phyloP scores from a whole-genome alignment of 1,140 invertebrate species.

The Phocides pigmalion region DNA sequence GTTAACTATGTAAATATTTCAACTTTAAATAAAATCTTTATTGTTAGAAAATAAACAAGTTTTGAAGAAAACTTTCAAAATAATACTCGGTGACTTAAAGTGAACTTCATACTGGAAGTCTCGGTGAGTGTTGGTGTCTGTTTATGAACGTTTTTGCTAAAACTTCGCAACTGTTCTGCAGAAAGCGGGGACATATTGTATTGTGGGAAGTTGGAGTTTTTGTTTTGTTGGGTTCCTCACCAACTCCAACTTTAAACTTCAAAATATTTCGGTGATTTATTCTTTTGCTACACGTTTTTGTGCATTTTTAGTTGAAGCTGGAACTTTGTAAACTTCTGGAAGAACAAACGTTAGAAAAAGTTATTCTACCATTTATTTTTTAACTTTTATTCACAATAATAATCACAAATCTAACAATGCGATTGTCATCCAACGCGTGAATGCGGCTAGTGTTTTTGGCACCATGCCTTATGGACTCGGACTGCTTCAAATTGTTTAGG shows the following conservation, averaged over 20 bases:
- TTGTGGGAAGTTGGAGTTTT: background rate
- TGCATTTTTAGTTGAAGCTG: no score
- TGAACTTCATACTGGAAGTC: constrained; percentile 12
- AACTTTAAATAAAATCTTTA: background rate
- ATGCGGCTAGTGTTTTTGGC: no score
- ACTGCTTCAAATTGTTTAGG: no score
- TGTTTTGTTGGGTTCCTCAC: background rate
- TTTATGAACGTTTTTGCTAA: constrained; percentile 11
- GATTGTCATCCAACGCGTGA: no score
- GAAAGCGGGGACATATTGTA: constrained; percentile 9
- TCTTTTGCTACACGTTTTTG: no score
- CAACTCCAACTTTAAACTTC: background rate
- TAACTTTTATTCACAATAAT: no score
- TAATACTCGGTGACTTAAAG: constrained; percentile 5
- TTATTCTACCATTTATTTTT: no score
- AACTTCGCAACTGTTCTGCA: constrained; percentile 8
- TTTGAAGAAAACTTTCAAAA: background rate
- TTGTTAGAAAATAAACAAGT: constrained; percentile 6
- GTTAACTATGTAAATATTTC: background rate
- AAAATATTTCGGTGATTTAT: background rate
- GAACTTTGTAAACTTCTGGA: no score
- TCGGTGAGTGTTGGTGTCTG: constrained; percentile 10
- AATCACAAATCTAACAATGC: no score
- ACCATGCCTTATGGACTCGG: no score
- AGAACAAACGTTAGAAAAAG: no score